Conservation (phyloP, 1,140 invertebrate genomes). For the Pseudomyrmex concolor region DNA sequence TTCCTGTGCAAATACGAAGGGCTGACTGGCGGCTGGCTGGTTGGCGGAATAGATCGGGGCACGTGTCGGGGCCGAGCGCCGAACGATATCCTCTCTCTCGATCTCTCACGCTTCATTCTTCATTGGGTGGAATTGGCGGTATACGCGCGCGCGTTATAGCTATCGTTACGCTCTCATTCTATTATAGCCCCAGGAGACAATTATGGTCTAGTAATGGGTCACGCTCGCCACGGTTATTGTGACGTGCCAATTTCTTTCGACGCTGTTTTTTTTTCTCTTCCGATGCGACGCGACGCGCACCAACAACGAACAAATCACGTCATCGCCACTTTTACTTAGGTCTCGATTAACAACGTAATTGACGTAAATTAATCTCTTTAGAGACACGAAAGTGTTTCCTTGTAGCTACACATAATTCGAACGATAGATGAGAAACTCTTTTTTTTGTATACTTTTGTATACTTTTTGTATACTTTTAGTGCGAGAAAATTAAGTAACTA, state of each 20-base stretch:
- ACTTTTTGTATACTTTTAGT: not conserved
- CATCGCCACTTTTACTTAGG: not conserved
- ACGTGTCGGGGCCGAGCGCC: slow-evolving; percentile 38
- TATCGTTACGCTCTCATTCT: slow-evolving; percentile 56
- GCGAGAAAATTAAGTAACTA: not conserved
- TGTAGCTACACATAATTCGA: too few species aligned
- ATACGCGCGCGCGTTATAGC: slow-evolving; percentile 56
- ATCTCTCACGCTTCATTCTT: slow-evolving; percentile 59
- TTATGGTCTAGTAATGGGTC: slow-evolving; percentile 51
- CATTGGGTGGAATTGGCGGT: slow-evolving; percentile 52
- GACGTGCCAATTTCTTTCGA: slow-evolving; percentile 47
- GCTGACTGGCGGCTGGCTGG: slow-evolving; percentile 26
- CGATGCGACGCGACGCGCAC: too few species aligned
- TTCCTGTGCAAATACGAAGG: slow-evolving; percentile 57
- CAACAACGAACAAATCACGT: not conserved
- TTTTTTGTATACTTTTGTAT: not conserved
- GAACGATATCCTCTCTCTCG: slow-evolving; percentile 46
- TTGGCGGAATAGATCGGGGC: slow-evolving; percentile 45
- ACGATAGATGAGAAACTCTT: not conserved
- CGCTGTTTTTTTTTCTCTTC: not conserved
- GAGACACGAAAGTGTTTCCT: not conserved
- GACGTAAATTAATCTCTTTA: not conserved
- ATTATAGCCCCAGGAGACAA: slow-evolving; percentile 56
- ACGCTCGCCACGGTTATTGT: slow-evolving; percentile 41
- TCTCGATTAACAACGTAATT: not conserved